A percentile compares a stretch with the other conserved stretches of the same genome.
phyloP scores from a whole-genome alignment of 2,797 vertebrate species.

The Platalea minor region DNA sequence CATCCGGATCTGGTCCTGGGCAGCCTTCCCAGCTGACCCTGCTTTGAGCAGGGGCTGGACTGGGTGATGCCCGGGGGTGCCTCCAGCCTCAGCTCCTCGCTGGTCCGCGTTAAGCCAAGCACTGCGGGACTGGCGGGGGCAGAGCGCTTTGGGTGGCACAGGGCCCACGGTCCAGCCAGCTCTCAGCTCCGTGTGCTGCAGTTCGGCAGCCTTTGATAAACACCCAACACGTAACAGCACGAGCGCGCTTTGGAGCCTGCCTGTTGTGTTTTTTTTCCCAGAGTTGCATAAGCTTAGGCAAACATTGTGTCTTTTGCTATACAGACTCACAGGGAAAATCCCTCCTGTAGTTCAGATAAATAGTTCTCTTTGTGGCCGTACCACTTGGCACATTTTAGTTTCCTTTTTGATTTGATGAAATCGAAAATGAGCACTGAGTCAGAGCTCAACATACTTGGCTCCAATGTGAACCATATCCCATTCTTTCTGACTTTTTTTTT shows the following conservation, averaged over 20 bases:
- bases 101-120: not conserved
- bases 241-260: not conserved
- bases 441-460: not conserved
- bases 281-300: not conserved
- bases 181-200: not conserved
- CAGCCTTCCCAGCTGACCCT: not conserved
- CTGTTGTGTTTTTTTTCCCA: not conserved
- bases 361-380: not conserved
- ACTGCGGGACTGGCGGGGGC: fast-evolving
- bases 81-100: not conserved
- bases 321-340: not conserved
- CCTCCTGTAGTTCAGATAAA: not conserved
- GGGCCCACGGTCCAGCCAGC: not conserved
- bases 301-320: not conserved
- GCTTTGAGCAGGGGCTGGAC: not conserved
- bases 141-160: not conserved
- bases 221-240: fast-evolving
- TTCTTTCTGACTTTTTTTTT: not conserved
- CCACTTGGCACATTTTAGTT: not conserved
- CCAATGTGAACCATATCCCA: not conserved
- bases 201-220: not conserved
- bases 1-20: not conserved
- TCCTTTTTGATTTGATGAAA: not conserved
- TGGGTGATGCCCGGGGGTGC: not conserved
- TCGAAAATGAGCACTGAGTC: not conserved